phyloP scores from a whole-genome alignment of 1,140 invertebrate species.

The Drosophila quadrilineata region DNA sequence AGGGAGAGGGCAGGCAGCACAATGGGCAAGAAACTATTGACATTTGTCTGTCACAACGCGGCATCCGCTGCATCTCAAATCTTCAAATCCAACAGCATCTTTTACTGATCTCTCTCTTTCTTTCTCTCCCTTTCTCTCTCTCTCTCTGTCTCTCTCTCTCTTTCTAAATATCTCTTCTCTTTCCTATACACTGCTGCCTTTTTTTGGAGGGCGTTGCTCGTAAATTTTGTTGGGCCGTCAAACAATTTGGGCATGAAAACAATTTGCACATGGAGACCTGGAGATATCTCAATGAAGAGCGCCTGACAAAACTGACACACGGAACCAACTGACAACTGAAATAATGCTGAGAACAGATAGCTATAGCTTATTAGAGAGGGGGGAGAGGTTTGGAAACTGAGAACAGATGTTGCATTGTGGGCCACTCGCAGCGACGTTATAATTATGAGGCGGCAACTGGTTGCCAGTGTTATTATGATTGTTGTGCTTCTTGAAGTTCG shows the following conservation, averaged over 20 bases:
- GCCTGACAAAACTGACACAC: neutral
- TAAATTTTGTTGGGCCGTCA: constrained; percentile 37
- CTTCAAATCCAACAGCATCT: too few species aligned
- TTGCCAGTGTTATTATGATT: constrained; percentile 24
- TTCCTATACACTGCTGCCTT: too few species aligned
- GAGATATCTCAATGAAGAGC: neutral
- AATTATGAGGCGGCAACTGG: constrained; percentile 71
- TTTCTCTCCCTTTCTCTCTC: neutral
- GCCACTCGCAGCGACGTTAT: constrained; percentile 66
- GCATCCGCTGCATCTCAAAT: too few species aligned
- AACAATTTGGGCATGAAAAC: constrained; percentile 50
- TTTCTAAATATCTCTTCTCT: neutral
- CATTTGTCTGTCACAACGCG: constrained; percentile 73
- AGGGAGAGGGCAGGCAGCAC: constrained; percentile 6
- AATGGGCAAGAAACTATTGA: constrained; percentile 57
- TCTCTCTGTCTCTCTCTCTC: neutral
- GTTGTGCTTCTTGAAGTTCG: neutral
- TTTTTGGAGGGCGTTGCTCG: constrained; percentile 64
- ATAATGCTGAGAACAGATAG: neutral
- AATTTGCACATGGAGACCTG: constrained; percentile 47
- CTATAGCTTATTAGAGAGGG: neutral
- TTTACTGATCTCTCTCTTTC: too few species aligned
- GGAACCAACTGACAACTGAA: neutral
- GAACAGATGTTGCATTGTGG: constrained; percentile 61
- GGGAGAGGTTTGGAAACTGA: constrained; percentile 4